These are phyloP conservation scores for Cantharis flavilabris DNA, from an alignment of 2,888 invertebrate species.

Conservation along the genomic window DNA sequence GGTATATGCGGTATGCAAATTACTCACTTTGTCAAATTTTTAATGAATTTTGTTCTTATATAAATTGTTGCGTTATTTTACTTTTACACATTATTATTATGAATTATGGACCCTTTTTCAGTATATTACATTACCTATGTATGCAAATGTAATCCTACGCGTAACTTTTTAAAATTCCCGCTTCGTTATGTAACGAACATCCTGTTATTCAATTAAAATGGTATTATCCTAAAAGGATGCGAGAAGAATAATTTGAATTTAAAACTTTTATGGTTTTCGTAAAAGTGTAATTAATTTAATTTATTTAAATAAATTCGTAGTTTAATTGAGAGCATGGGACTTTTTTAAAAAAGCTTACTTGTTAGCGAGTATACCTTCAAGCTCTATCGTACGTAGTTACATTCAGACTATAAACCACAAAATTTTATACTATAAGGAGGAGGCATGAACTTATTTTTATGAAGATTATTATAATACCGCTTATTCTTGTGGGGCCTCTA, in stretches of 20 bases:
- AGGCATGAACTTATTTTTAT: conserved; percentile 28
- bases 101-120: not conserved
- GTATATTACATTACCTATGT: too few relatives aligned
- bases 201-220: not conserved
- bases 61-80: not conserved
- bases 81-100: not conserved
- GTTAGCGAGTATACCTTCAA: not conserved
- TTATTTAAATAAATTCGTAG: not conserved
- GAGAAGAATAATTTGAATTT: not conserved
- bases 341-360: not conserved
- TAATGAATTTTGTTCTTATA: not conserved
- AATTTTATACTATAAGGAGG: conserved; percentile 13
- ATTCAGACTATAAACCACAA: conserved; percentile 14
- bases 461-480: conserved; percentile 31
- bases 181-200: not conserved
- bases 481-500: conserved; percentile 35
- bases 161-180: not conserved
- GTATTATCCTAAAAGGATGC: not conserved
- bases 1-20: not conserved
- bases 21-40: not conserved
- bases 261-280: not conserved
- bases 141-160: not conserved
- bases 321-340: not conserved
- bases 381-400: not conserved
- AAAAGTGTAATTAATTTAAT: not conserved